A percentile compares a stretch with the other conserved stretches of the same genome.
Evolutionary conservation across 2,113 vertebrate species (phyloP).

Genomic region (Pyrgilauda ruficollis): DNA sequence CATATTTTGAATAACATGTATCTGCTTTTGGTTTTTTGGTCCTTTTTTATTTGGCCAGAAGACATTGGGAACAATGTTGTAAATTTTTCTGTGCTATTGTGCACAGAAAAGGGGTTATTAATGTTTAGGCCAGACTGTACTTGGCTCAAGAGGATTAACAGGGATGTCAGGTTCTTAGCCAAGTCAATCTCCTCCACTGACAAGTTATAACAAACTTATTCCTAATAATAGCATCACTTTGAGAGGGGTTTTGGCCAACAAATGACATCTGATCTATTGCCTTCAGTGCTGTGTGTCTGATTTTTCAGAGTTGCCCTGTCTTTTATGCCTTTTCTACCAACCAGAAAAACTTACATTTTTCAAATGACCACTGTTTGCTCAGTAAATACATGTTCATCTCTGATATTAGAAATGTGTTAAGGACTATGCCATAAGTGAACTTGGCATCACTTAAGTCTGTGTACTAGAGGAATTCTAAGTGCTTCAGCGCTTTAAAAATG

Average conservation of each 20-base stretch:
- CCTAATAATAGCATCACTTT: conserved; percentile 25
- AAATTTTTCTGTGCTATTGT: not conserved
- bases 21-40: not conserved
- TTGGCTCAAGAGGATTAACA: conserved; percentile 5
- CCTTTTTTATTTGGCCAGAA: not conserved
- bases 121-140: not conserved
- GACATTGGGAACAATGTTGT: not conserved
- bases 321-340: not conserved
- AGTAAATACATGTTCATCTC: not conserved
- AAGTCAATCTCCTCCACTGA: conserved; percentile 40
- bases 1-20: not conserved
- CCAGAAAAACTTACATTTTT: not conserved
- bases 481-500: not conserved
- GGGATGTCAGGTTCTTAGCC: conserved; percentile 3
- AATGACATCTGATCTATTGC: conserved; percentile 28
- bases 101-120: not conserved
- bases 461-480: not conserved
- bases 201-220: conserved; percentile 44
- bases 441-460: not conserved
- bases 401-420: not conserved
- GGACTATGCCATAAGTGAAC: not conserved
- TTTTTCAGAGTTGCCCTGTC: not conserved
- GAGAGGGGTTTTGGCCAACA: not conserved
- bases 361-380: not conserved
- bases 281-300: not conserved